Base-by-base conservation (phyloP, 2,113 vertebrate species). In the Actinemys pallida region DNA sequence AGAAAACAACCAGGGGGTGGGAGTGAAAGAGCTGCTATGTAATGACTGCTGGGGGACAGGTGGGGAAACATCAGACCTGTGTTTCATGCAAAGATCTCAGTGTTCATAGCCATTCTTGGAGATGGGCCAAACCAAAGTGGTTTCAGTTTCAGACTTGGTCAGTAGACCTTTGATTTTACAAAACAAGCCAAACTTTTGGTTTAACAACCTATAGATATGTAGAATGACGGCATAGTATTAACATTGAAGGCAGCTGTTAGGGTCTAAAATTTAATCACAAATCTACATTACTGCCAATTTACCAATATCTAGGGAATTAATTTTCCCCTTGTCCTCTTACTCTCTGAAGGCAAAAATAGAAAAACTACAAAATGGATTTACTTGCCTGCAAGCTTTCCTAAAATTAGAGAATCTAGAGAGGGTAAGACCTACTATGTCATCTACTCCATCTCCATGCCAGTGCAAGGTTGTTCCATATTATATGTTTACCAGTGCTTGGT, bases 211-310 rank as follows among this genome's bases (percentile, higher is more conserved):
- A 83, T 90, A 78, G 3, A 13, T 25, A 84, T 0, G 0, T 90
- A 14, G 5, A 4, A 47, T 89, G 39, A 0, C 0, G 76, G 57
- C 2, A 62, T 62, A 31, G 5, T 62, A 31, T 62, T 86, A 94
- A 88, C 76, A 25, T 27, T 88, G 54, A 0, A 78, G 6, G 19
- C n/a, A 75, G 42, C 16, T 75, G 29, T 83, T 86, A 84, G 91
- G 92, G 83, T 47, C 83, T 20, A 13, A n/a, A 84, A 56, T 90
- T 85, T 47, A 87, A 89, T 57, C 29, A 85, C 53, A 88, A 92
- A 81, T 1, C 9, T 56, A 1, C 24, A 56, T n/a, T 56, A 27
- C 31, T 54, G 7, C n/a, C 49, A 72, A 54, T 78, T 91, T 88
- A 52, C 17, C 45, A 1, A 13, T 87, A 16, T 8, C 8, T 57